These are phyloP conservation scores for Sycophaga agraensis DNA, from an alignment of 1,140 invertebrate genomes.

Conservation along the genomic window DNA sequence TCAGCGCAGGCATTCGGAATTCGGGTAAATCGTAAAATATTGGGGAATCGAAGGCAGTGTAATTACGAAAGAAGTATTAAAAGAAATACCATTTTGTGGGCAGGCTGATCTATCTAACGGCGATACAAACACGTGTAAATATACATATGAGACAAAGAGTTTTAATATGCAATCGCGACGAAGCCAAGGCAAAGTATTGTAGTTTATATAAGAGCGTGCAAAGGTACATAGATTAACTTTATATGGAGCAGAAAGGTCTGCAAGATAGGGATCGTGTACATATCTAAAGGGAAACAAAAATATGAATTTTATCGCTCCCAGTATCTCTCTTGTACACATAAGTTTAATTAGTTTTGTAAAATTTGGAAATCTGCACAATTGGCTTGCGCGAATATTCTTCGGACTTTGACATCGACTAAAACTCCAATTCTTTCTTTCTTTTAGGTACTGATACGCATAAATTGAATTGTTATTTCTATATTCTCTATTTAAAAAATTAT, in stretches of 20 bases:
- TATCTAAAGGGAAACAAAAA: conserved; percentile 38
- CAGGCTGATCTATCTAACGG: conserved; percentile 28
- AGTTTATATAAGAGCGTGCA: conserved; percentile 24
- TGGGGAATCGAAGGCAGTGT: neutral
- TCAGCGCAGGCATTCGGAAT: conserved; percentile 20
- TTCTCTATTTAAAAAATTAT: no score
- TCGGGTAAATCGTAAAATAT: neutral
- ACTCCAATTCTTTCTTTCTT: no score
- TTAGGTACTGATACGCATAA: no score
- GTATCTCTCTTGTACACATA: conserved; percentile 46
- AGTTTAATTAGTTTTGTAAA: conserved; percentile 56
- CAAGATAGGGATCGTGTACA: conserved; percentile 56
- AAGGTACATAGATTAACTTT: no score
- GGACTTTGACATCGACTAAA: neutral
- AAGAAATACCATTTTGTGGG: conserved; percentile 9
- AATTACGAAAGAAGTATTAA: conserved; percentile 13
- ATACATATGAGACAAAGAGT: no score
- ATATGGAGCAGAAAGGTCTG: conserved; percentile 48
- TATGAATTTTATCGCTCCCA: conserved; percentile 55
- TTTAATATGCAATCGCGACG: neutral
- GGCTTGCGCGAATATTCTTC: conserved; percentile 12
- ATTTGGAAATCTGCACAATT: conserved; percentile 48
- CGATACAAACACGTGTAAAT: conserved; percentile 28
- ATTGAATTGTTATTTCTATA: no score
- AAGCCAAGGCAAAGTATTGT: conserved; percentile 24